Percentiles rank a stretch among this genome's conserved stretches.
Evolutionary conservation across 1,140 invertebrate species (phyloP).

Genomic region (Cydia amplana): DNA sequence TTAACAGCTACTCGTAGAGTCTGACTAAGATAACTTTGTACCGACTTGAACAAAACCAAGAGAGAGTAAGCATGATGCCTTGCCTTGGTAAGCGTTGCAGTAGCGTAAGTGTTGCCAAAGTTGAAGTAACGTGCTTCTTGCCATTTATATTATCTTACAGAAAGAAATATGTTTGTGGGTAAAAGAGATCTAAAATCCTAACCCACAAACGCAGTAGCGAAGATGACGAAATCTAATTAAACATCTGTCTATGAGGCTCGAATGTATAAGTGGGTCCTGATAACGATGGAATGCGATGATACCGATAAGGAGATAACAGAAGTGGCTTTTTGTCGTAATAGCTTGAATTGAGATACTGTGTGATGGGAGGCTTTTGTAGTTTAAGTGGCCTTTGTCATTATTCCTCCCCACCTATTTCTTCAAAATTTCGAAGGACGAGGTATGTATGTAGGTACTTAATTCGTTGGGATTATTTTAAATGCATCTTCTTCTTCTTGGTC

Average conservation of each 20-base stretch:
- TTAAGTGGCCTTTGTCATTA: not conserved
- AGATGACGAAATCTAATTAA: conserved; percentile 21
- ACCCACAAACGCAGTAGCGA: not conserved
- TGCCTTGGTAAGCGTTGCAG: no score
- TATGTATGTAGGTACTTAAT: not conserved
- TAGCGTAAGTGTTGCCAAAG: no score
- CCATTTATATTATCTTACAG: no score
- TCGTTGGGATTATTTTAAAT: not conserved
- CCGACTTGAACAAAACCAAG: no score
- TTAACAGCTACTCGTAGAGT: not conserved
- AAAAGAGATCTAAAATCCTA: not conserved
- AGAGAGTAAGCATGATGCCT: no score
- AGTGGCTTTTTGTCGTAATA: conserved; percentile 15
- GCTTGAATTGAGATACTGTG: conserved; percentile 20
- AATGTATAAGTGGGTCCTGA: conserved; percentile 11
- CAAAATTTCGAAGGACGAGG: not conserved
- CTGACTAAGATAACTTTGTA: not conserved
- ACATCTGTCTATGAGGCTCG: conserved; percentile 27
- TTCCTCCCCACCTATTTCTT: not conserved
- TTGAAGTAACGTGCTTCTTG: no score
- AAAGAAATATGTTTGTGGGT: no score
- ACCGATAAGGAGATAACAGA: conserved; percentile 28
- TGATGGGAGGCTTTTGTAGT: not conserved
- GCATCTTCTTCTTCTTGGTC: no score
- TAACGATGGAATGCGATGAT: conserved; percentile 27